phyloP scores from a whole-genome alignment of 2,113 vertebrate species.

The Chroicocephalus ridibundus region DNA sequence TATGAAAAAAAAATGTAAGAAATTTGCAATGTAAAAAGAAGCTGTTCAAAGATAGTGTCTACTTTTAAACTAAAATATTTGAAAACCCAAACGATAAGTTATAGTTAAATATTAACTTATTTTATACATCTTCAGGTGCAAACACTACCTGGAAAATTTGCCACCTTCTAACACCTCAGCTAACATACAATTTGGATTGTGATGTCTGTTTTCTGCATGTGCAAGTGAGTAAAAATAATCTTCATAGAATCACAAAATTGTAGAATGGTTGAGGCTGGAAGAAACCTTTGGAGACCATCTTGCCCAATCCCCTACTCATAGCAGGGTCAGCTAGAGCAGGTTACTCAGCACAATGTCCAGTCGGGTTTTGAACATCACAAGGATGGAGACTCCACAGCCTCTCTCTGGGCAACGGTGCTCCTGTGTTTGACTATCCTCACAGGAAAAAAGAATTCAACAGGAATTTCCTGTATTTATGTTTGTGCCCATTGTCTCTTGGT shows the following conservation, averaged over 20 bases:
- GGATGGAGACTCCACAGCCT: background rate
- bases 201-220: background rate
- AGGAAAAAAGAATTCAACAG: background rate
- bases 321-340: background rate
- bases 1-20: background rate
- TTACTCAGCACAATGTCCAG: background rate
- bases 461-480: background rate
- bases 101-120: background rate
- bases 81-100: background rate
- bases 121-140: background rate
- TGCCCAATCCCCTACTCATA: background rate
- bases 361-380: background rate
- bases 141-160: background rate
- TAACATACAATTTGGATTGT: background rate
- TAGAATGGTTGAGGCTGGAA: background rate
- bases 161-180: background rate
- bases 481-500: background rate
- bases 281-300: background rate
- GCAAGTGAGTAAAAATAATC: background rate
- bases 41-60: background rate
- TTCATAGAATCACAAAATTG: background rate
- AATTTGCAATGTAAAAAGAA: background rate
- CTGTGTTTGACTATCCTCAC: background rate
- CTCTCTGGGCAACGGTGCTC: rapidly evolving
- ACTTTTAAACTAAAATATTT: background rate